phyloP scores from a whole-genome alignment of 2,888 invertebrate species.

The Syrista parreyssii region DNA sequence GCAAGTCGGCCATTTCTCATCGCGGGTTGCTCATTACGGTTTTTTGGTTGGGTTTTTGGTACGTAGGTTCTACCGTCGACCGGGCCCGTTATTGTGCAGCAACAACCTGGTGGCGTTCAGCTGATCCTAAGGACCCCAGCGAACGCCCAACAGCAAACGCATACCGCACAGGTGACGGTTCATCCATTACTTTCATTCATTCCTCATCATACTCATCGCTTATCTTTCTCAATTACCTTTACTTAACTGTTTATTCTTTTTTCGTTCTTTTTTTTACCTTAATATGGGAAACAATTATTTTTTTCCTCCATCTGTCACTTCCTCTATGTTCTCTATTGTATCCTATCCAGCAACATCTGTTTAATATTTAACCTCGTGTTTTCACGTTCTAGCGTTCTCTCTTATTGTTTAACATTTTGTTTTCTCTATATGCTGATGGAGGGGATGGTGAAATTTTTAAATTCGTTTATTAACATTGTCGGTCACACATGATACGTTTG shows the following conservation, averaged over 20 bases:
- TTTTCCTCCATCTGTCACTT: neutral
- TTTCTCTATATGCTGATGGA: neutral
- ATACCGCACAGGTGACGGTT: slow-evolving; percentile 66
- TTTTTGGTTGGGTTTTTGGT: slow-evolving; percentile 30
- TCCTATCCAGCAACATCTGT: neutral
- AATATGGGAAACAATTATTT: neutral
- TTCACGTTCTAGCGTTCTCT: neutral
- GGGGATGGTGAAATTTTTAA: neutral
- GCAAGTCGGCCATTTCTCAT: neutral
- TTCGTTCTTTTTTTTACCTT: neutral
- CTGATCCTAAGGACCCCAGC: slow-evolving; percentile 77
- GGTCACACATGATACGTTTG: neutral
- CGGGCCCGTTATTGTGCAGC: slow-evolving; percentile 73
- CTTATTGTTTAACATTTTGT: neutral
- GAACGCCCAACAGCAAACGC: slow-evolving; percentile 64
- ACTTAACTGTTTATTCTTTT: neutral
- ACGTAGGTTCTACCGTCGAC: slow-evolving; percentile 64
- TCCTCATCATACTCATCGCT: slow-evolving; percentile 36
- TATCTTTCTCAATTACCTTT: slow-evolving; percentile 10
- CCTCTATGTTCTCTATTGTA: neutral
- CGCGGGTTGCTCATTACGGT: slow-evolving; percentile 4
- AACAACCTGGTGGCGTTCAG: slow-evolving; percentile 77
- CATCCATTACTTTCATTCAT: slow-evolving; percentile 36
- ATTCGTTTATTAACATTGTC: neutral
- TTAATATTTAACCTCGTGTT: neutral